These are phyloP conservation scores for Chromis chromis DNA, from an alignment of 2,797 vertebrate species.

Conservation along the genomic window DNA sequence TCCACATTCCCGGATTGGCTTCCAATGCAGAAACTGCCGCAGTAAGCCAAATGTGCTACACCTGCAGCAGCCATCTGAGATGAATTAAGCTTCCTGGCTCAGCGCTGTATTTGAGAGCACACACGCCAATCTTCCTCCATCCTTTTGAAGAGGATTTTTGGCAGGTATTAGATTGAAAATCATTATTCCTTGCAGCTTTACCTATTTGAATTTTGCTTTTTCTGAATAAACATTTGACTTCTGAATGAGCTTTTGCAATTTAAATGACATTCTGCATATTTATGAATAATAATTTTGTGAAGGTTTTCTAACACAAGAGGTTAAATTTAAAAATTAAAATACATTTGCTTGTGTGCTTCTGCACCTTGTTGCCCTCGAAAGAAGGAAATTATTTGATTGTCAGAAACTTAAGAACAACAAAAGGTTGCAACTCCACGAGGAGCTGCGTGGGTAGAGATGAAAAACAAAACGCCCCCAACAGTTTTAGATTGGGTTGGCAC, in stretches of 20 bases:
- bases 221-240: constrained; percentile 16
- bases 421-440: constrained; percentile 24
- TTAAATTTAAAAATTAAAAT: constrained; percentile 56
- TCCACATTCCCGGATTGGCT: constrained; percentile 35
- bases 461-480: constrained; percentile 14
- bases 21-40: constrained; percentile 38
- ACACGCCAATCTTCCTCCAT: constrained; percentile 22
- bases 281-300: constrained; percentile 31
- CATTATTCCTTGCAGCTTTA: constrained; percentile 7
- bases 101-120: constrained; percentile 32
- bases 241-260: constrained; percentile 32
- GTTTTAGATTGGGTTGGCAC: constrained; percentile 46
- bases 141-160: constrained; percentile 24
- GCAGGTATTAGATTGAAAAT: constrained; percentile 23
- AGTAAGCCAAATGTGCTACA: constrained; percentile 56
- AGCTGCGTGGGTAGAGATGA: constrained; percentile 9
- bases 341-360: constrained; percentile 46
- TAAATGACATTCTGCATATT: constrained; percentile 42
- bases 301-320: constrained; percentile 32
- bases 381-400: constrained; percentile 71
- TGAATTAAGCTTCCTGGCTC: constrained; percentile 54
- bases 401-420: constrained; percentile 39
- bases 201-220: neutral
- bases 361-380: constrained; percentile 34
- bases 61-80: constrained; percentile 57